Evolutionary conservation across 2,888 invertebrate species (phyloP).

Genomic region (Dioctria linearis): DNA sequence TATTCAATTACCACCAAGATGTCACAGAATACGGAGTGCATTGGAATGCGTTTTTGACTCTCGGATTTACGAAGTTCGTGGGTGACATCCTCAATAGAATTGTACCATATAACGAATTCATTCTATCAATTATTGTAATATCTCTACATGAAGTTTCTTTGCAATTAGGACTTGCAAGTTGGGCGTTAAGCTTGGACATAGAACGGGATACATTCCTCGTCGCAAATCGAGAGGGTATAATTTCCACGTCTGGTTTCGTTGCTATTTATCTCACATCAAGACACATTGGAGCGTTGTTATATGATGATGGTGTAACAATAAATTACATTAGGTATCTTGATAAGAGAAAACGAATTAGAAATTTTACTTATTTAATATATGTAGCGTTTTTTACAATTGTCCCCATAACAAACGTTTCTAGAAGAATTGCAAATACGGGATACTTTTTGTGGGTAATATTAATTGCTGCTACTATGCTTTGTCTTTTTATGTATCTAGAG

Average conservation of each 20-base stretch:
- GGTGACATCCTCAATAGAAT: conserved; percentile 72
- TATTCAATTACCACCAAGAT: conserved; percentile 88
- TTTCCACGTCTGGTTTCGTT: conserved; percentile 88
- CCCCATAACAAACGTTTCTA: conserved; percentile 3
- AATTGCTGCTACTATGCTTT: conserved; percentile 72
- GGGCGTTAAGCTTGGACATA: conserved; percentile 76
- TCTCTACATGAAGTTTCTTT: conserved; percentile 79
- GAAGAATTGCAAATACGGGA: conserved; percentile 20
- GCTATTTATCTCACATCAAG: conserved; percentile 85
- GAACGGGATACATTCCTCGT: conserved; percentile 77
- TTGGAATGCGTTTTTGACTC: conserved; percentile 98
- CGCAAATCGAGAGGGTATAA: conserved; percentile 94
- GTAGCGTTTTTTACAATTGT: neutral
- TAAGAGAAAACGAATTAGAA: neutral
- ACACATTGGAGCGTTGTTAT: conserved; percentile 68
- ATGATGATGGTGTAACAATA: too few species aligned
- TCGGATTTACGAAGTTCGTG: conserved; percentile 86
- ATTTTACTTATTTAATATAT: neutral
- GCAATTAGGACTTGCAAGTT: conserved; percentile 77
- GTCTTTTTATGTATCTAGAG: conserved; percentile 72
- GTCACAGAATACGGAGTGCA: conserved; percentile 96
- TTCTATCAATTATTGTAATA: conserved; percentile 73
- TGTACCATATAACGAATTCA: too few species aligned
- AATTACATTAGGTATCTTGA: too few species aligned
- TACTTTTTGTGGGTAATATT: conserved; percentile 23